These are phyloP conservation scores for Gulo gulo DNA, from an alignment of 2,113 vertebrate genomes.

Conservation along the genomic window DNA sequence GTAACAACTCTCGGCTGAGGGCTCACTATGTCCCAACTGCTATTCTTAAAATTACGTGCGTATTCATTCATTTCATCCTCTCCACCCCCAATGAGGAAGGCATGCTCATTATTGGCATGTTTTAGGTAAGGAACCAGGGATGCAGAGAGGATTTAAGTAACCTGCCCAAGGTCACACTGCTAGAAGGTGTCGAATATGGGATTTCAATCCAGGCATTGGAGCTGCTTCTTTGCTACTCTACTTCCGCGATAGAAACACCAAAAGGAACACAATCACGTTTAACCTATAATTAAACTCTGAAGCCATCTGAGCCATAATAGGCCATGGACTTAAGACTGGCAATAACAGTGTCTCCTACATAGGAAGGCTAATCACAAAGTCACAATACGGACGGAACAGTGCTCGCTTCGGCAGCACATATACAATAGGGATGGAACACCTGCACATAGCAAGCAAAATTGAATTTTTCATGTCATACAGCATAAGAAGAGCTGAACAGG, in stretches of 20 bases:
- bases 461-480: background rate
- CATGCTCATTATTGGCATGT: background rate
- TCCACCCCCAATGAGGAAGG: background rate
- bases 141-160: background rate
- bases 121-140: background rate
- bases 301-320: background rate
- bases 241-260: background rate
- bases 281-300: background rate
- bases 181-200: background rate
- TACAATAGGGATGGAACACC: background rate
- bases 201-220: background rate
- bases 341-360: background rate
- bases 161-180: background rate
- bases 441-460: background rate
- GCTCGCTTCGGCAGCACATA: no score
- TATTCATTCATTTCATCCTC: background rate
- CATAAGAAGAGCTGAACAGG: background rate
- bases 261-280: background rate
- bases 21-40: background rate
- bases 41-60: background rate
- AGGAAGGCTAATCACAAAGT: background rate
- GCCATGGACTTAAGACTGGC: background rate
- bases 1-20: background rate
- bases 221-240: background rate
- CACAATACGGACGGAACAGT: background rate